Evolutionary conservation across 2,888 invertebrate species (phyloP), one percentile per base, ranked within the genome.

Genomic region (Drosophila mimica): DNA sequence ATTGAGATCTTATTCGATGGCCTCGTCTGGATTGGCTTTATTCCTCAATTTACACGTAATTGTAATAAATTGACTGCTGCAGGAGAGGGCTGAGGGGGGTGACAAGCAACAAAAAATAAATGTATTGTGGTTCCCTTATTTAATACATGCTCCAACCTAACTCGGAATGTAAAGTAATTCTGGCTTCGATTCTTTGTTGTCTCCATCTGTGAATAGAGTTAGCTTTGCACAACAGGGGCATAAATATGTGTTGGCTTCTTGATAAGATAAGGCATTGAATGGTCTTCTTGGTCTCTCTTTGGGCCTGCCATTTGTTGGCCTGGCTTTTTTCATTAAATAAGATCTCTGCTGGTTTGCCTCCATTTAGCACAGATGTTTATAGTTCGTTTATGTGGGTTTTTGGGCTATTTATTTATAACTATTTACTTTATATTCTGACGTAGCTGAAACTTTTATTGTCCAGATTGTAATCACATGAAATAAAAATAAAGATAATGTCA

Each of bases 1-100:
- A 59, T 79, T 61, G 59, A 79, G 74, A 78, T 73, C 68, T 61
- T 62, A 65, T 53, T 58, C 56, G 57, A 34, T 54, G 66, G 49
- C 51, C 52, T 33, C 70, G 83, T 76, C 90, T 79, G 76, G 68
- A 68, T 64, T 71, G 76, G 79, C 89, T 86, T 84, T 85, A 89
- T 85, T 78, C 85, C 82, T 71, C 85, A 85, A 85, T 85, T 85
- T 90, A 87, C 88, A 85, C 89, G 83, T 85, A 85, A 85, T 90
- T 85, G 91, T 89, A 76, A 90, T 85, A 85, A 85, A 85, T 85
- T 85, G 88, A 74, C 72, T 31, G 34, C 8, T 1, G 0, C 28
- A 5, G 30, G 3, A 1, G 7, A 1, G 54, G 13, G 30, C 43
- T 20, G 0, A 9, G 25, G 31, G n/a, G 5, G 17, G 11, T 17